These are phyloP conservation scores for Mechanitis mazaeus DNA, from an alignment of 2,888 invertebrate species.

Conservation along the genomic window DNA sequence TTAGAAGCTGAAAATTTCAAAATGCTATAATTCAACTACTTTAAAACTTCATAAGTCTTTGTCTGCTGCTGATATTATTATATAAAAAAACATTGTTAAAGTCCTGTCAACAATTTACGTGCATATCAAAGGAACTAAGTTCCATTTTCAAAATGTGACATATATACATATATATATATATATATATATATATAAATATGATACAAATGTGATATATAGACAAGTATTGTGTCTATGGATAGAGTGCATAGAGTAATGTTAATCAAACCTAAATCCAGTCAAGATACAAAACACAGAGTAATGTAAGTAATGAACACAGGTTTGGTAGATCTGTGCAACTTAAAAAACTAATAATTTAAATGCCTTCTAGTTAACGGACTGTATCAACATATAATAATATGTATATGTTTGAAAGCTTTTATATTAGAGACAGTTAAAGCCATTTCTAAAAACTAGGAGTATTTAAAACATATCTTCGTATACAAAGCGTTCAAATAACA, in stretches of 20 bases:
- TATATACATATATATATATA: too few species aligned
- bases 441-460: slow-evolving; percentile 37
- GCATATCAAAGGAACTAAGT: too few species aligned
- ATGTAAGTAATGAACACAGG: slow-evolving; percentile 54
- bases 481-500: neutral
- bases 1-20: neutral
- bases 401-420: slow-evolving; percentile 15
- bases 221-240: too few species aligned
- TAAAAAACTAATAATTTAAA: slow-evolving; percentile 35
- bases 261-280: slow-evolving; percentile 1
- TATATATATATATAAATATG: too few species aligned
- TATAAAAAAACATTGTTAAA: too few species aligned
- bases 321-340: slow-evolving; percentile 55
- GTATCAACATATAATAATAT: slow-evolving; percentile 16
- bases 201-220: too few species aligned
- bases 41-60: too few species aligned
- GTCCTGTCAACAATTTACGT: too few species aligned
- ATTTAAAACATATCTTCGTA: slow-evolving; percentile 34
- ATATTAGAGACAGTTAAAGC: neutral
- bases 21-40: too few species aligned
- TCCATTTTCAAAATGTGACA: too few species aligned
- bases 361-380: slow-evolving; percentile 6
- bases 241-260: neutral
- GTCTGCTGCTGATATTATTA: too few species aligned
- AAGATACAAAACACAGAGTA: neutral